Conservation (phyloP, 1,140 invertebrate species). For the Zaprionus africanus region DNA sequence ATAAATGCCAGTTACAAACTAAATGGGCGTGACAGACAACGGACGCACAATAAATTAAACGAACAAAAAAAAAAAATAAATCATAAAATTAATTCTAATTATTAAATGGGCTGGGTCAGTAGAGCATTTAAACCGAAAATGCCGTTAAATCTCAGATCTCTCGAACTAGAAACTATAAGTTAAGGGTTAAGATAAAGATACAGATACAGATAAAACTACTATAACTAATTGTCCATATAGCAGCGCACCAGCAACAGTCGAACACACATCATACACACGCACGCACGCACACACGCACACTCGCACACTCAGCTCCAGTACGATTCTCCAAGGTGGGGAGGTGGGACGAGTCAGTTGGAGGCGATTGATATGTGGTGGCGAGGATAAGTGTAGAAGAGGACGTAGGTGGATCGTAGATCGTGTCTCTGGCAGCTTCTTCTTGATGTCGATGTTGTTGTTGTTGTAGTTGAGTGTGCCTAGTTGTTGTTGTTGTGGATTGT, state of each 20-base stretch:
- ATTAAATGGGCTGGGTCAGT: constrained; percentile 42
- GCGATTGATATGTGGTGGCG: constrained; percentile 1
- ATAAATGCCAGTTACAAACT: constrained; percentile 58
- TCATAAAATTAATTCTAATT: constrained; percentile 45
- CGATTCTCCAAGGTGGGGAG: neutral
- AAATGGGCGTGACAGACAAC: constrained; percentile 41
- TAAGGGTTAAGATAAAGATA: constrained; percentile 1
- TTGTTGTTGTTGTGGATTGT: neutral
- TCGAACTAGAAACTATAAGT: constrained; percentile 65
- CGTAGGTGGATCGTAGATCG: neutral
- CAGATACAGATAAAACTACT: constrained; percentile 43
- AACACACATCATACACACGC: constrained; percentile 13
- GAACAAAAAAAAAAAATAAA: constrained; percentile 20
- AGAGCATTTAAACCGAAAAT: constrained; percentile 47
- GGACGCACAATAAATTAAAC: constrained; percentile 43
- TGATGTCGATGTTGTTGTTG: neutral
- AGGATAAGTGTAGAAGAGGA: neutral
- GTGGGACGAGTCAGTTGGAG: neutral
- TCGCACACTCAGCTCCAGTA: neutral
- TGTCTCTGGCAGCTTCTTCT: neutral
- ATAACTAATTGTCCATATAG: constrained; percentile 54
- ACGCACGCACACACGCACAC: constrained; percentile 13
- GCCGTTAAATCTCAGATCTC: constrained; percentile 73
- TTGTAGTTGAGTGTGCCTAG: neutral
- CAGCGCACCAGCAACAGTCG: constrained; percentile 50